Evolutionary conservation across 2,797 vertebrate genomes (phyloP), one percentile per base, ranked within the genome.

Genomic region (Diceros bicornis): DNA sequence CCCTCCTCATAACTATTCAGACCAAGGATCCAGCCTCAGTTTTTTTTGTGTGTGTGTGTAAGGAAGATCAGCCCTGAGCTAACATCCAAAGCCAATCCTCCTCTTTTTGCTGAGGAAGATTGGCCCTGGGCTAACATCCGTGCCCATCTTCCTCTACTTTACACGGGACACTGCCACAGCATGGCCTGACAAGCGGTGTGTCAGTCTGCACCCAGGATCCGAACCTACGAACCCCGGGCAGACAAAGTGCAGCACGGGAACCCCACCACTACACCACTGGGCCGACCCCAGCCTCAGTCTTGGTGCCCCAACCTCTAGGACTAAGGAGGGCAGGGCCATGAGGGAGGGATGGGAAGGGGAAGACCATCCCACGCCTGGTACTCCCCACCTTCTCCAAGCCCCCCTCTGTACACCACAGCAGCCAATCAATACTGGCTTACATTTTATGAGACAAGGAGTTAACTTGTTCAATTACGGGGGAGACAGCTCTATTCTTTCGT

Each of bases 401-500:
- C 98, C 98, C 99, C 98, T 98, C 98, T 98, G 98, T 98, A 99
- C 99, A 99, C 98, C 97, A 97, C 99, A 98, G 97, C 98, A 98
- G 97, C 99, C 99, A 99, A 99, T 99, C 99, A 99, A 99, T 99
- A 99, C 98, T 97, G 99, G 99, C 99, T 99, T 99, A 99, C 99
- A 99, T 99, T 99, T 99, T 99, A 99, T 99, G 99, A 99, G 99
- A 99, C 99, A 99, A 99, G 99, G 99, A 99, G 99, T 99, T 99
- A 99, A 99, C 99, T 99, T 99, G 99, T 99, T 99, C 99, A 99
- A 99, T 99, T 99, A 99, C 97, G 98, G 99, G 99, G 98, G 99
- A 99, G 99, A 99, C 99, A 99, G 99, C 99, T 99, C 99, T 99
- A 99, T 99, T 99, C 99, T 99, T 99, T 99, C 99, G 99, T 99